Base-by-base conservation (phyloP, 1,140 invertebrate species). In the Cotesia vestalis region DNA sequence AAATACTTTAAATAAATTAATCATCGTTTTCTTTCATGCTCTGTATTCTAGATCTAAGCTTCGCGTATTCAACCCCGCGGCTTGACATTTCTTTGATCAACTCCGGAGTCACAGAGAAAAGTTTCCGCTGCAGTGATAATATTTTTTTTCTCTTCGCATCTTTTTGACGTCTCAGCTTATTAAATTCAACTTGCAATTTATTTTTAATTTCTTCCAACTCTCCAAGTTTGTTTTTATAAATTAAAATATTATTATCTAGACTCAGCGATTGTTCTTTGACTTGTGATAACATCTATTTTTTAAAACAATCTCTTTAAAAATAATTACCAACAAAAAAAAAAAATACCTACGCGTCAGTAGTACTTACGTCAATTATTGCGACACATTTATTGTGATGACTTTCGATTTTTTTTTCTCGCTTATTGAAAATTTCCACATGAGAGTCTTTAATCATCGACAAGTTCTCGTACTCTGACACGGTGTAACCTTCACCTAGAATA, bases 391-490 rank as follows among this genome's bases (percentile, higher is more conserved):
- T 59, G 9, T 53, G 46, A 11, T 69, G 17, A 27, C 63, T 76
- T 14, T 4, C 8, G 36, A 76, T 40, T 35, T 73, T 69, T 20
- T 73, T 57, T 1, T 73, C 72, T 9, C 69, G 68, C 53, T 73
- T 69, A 27, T 76, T 69, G 11, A 76, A 34, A 57, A 69, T 76
- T 14, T 73, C 74, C n/a, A 53, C 11, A 9, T 38, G 14, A 3
- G 11, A 20, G 34, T 62, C 57, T n/a, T 73, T 71, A 1, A 20
- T 63, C 12, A 40, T 69, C 5, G 57, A 6, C 14, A 79, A 63
- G 61, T 71, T 61, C 52, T 78, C 75, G 46, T 79, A 79, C 9
- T 75, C 69, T 11, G 73, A 71, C 6, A 77, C 66, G 0, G 76
- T 76, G n/a, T 55, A 70, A 8, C 72, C 72, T 4, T 74, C 61